Base-by-base conservation (phyloP, 1,140 invertebrate genomes). In the Nixonia krombeini region DNA sequence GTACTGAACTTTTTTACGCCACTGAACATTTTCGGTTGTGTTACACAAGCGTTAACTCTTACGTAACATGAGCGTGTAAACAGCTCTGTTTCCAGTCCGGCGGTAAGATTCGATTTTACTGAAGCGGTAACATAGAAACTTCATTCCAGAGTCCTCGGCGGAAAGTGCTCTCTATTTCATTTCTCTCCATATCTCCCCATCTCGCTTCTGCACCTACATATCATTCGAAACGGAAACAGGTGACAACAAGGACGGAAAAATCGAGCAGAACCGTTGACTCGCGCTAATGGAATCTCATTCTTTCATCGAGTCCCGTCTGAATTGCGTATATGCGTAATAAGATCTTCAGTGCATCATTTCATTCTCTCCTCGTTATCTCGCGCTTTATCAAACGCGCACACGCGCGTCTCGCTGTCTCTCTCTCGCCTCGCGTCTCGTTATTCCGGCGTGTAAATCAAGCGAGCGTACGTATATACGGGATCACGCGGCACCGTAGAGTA, bases 241-340 rank as follows among this genome's bases (percentile, higher is more conserved):
- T 6, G 33, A 35, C 5, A 35, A 35, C 12, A 13, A 35, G 33
- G 33, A 35, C 21, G 12, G 12, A 35, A 35, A 13, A 35, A 6
- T 35, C 4, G 2, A 13, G 13, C 12, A 12, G 10, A 37, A 13
- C 8, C 37, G 15, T 40, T 59, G 49, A 41, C 26, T 49, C 23
- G 8, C 42, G 55, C 18, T 59, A 65, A 65, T 65, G 47, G 46
- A 18, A 33, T 37, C 47, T 12, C 29, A 17, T 35, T 52, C 5
- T 4, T 21, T 13, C 38, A 1, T 5, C 13, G 25, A 18, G 33
- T 25, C 55, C 2, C 21, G 21, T 21, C 29, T 12, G 29, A 31
- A 31, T 31, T 35, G 33, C 9, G 13, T 35, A 13, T 13, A 13
- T 13, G 33, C 13, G 12, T 12, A 35, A 35, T 13, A 13, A 35